Evolutionary conservation across 2,888 invertebrate genomes (phyloP).

Genomic region (Myopa tessellatipennis): DNA sequence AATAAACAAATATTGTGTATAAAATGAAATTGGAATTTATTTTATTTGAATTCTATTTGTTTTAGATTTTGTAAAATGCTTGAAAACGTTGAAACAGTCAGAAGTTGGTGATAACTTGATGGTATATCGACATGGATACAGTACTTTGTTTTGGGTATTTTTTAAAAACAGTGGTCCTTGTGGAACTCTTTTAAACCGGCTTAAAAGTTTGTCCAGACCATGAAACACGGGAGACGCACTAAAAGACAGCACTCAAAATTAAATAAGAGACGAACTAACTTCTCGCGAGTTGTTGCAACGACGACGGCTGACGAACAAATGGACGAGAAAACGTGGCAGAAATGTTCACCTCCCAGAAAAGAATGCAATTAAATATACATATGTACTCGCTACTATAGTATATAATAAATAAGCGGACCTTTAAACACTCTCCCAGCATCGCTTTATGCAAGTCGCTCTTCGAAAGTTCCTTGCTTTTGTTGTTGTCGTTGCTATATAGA

Average conservation of each 20-base stretch:
- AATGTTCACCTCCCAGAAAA: neutral
- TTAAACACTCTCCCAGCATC: neutral
- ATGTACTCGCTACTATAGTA: neutral
- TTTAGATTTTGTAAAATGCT: too few species aligned
- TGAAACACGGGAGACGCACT: slow-evolving; percentile 38
- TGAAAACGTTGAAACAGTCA: too few species aligned
- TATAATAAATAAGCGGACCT: neutral
- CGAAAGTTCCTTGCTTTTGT: neutral
- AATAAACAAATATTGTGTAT: too few species aligned
- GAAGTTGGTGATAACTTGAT: too few species aligned
- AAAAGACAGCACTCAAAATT: slow-evolving; percentile 25
- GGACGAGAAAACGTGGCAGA: slow-evolving; percentile 51
- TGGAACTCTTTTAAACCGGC: slow-evolving; percentile 38
- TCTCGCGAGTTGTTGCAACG: slow-evolving; percentile 53
- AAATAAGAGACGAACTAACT: slow-evolving; percentile 27
- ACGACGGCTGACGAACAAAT: slow-evolving; percentile 62
- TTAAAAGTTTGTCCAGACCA: slow-evolving; percentile 40
- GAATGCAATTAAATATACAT: neutral
- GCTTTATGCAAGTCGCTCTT: neutral
- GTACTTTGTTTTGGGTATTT: too few species aligned
- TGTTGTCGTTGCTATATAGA: slow-evolving; percentile 10
- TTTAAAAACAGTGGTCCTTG: neutral
- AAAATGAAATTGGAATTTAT: neutral
- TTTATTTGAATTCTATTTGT: slow-evolving; percentile 7
- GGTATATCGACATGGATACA: neutral